Evolutionary conservation across 2,888 invertebrate genomes (phyloP).

Genomic region (Lottia scabra): DNA sequence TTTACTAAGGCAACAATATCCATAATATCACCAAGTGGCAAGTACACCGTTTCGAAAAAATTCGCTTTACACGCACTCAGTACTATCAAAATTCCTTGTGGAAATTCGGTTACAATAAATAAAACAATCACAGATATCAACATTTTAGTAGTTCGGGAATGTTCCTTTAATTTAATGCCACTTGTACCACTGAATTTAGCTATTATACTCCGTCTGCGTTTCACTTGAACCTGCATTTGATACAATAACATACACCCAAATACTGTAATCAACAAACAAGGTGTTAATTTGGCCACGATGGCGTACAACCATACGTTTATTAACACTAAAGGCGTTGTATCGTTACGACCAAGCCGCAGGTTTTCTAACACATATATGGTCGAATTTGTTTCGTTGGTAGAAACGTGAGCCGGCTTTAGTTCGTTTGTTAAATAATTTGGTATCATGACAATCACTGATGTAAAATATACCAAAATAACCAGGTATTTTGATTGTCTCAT

Average conservation of each 20-base stretch:
- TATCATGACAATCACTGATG: conserved; percentile 84
- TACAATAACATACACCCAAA: conserved; percentile 69
- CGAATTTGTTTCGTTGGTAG: conserved; percentile 21
- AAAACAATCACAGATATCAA: conserved; percentile 85
- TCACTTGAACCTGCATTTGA: conserved; percentile 53
- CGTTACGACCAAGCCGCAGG: conserved; percentile 46
- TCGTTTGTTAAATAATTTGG: conserved; percentile 85
- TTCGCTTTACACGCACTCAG: conserved; percentile 80
- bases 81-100: conserved; percentile 82
- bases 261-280: conserved; percentile 87
- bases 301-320: conserved; percentile 90
- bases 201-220: conserved; percentile 51
- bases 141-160: conserved; percentile 87
- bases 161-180: conserved; percentile 51
- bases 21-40: conserved; percentile 79
- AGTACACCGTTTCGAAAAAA: conserved; percentile 77
- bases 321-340: conserved; percentile 47
- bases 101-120: conserved; percentile 90
- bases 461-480: conserved; percentile 85
- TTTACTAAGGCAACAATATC: conserved; percentile 91
- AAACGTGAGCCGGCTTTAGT: conserved; percentile 38
- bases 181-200: conserved; percentile 51
- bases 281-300: conserved; percentile 90
- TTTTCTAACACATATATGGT: conserved; percentile 48
- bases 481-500: conserved; percentile 82